phyloP scores from a whole-genome alignment of 2,113 vertebrate genomes.

The Hypanus sabinus region DNA sequence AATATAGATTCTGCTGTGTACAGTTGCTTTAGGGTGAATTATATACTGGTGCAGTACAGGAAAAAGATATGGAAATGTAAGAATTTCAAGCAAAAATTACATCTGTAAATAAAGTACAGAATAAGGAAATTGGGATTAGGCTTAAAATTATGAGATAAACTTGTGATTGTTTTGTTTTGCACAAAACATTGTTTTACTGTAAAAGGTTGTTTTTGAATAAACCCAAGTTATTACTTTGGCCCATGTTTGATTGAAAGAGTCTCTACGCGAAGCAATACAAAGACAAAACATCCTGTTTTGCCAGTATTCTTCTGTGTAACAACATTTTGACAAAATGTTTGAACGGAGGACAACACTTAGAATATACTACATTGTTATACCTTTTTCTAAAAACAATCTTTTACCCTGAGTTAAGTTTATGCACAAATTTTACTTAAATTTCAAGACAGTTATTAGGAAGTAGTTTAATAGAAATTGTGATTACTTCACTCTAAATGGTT shows the following conservation, averaged over 20 bases:
- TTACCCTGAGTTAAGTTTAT: background rate
- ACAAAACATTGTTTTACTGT: background rate
- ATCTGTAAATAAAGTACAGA: background rate
- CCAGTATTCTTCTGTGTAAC: background rate
- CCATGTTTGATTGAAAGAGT: background rate
- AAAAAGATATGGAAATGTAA: background rate
- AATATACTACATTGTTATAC: background rate
- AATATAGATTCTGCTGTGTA: background rate
- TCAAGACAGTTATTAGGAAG: background rate
- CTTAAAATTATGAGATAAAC: background rate
- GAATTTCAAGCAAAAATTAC: background rate
- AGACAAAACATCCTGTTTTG: background rate
- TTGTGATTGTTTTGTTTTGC: background rate
- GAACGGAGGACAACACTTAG: background rate
- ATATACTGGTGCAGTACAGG: background rate
- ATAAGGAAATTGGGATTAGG: background rate
- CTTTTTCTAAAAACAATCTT: background rate
- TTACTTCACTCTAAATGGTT: background rate
- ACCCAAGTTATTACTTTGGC: background rate
- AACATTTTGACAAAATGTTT: background rate
- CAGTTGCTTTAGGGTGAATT: background rate
- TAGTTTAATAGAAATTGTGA: background rate
- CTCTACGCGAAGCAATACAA: background rate
- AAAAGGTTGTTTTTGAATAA: background rate
- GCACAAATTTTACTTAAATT: background rate